phyloP scores from a whole-genome alignment of 2,888 invertebrate genomes.

The Glaucopsyche alexis region DNA sequence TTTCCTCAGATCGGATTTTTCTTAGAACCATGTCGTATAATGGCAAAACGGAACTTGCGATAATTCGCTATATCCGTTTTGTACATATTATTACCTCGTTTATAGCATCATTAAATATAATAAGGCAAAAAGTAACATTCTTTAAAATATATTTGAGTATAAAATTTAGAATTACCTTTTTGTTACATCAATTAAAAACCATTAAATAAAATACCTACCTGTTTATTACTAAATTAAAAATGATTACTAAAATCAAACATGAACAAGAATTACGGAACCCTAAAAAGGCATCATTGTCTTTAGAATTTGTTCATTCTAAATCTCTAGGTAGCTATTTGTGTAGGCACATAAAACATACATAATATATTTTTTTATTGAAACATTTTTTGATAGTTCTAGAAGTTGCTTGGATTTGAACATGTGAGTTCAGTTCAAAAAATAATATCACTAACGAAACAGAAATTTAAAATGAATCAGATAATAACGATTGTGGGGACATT shows the following conservation, averaged over 20 bases:
- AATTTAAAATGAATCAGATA: constrained; percentile 27
- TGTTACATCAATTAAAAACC: constrained; percentile 4
- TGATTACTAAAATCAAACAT: too few relatives aligned
- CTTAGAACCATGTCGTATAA: not conserved
- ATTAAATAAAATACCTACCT: not conserved
- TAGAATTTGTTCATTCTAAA: too few relatives aligned
- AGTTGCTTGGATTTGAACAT: too few relatives aligned
- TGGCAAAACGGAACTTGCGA: not conserved
- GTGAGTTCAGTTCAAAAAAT: not conserved
- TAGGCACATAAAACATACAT: too few relatives aligned
- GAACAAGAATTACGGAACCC: too few relatives aligned
- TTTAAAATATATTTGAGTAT: not conserved
- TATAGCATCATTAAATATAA: constrained; percentile 13
- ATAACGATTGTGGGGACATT: constrained; percentile 23
- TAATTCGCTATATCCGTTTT: not conserved
- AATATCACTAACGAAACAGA: constrained; percentile 4
- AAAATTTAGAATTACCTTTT: not conserved
- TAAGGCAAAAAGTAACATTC: not conserved
- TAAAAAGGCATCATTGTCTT: too few relatives aligned
- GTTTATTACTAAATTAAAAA: not conserved
- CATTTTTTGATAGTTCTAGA: too few relatives aligned
- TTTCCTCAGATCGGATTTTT: not conserved
- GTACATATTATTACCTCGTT: constrained; percentile 8
- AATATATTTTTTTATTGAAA: too few relatives aligned
- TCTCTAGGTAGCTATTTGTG: too few relatives aligned